Percentiles rank a stretch among this genome's conserved stretches.
Conservation (phyloP, 2,797 vertebrate genomes). For the Schizothorax lantsangensis region DNA sequence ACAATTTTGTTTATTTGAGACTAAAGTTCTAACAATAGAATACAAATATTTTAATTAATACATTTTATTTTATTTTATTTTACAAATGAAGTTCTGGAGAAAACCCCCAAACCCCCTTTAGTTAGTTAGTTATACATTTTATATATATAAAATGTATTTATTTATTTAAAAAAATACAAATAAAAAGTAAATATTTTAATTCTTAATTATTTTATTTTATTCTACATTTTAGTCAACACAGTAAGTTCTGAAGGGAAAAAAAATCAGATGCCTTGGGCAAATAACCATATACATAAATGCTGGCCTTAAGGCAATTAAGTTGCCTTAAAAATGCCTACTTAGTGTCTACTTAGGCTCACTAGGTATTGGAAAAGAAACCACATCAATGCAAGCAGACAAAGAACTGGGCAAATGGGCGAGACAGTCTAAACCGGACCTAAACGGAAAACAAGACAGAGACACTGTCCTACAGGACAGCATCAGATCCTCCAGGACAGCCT, state of each 20-base stretch:
- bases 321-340: neutral
- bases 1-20: neutral
- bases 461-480: slow-evolving; percentile 7
- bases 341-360: neutral
- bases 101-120: neutral
- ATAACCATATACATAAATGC: neutral
- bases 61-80: neutral
- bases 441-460: slow-evolving; percentile 12
- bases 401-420: neutral
- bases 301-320: neutral
- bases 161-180: neutral
- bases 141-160: neutral
- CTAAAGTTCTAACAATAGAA: neutral
- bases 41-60: neutral
- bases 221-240: neutral
- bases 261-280: too few species aligned
- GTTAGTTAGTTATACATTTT: neutral
- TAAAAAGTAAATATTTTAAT: neutral
- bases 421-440: neutral
- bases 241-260: neutral
- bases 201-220: neutral
- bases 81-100: neutral
- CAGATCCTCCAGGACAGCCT: slow-evolving; percentile 25
- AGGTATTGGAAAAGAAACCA: neutral
- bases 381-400: neutral